These are phyloP conservation scores for Dryas iulia DNA, from an alignment of 1,140 invertebrate genomes.

Conservation along the genomic window DNA sequence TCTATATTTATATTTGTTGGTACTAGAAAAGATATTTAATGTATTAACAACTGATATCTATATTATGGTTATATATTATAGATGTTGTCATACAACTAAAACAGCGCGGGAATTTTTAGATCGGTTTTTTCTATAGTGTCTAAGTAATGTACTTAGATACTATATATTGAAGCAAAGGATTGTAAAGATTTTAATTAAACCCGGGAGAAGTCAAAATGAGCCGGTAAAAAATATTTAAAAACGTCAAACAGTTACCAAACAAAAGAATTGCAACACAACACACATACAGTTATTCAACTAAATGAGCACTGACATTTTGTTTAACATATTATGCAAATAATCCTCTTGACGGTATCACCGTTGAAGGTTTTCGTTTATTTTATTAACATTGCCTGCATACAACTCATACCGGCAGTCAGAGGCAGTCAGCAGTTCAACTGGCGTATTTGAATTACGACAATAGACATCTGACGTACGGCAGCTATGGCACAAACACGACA, in stretches of 20 bases:
- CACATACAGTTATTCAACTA: background rate
- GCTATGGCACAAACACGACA: slow-evolving; percentile 43
- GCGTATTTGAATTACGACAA: slow-evolving; percentile 47
- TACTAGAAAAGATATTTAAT: no score
- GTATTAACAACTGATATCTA: no score
- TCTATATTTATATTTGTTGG: no score
- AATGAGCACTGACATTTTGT: background rate
- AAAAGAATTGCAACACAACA: background rate
- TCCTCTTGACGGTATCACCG: background rate
- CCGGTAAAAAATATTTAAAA: background rate
- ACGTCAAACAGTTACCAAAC: background rate
- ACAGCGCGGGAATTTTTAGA: no score
- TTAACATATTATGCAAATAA: slow-evolving; percentile 11
- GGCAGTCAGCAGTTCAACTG: slow-evolving; percentile 15
- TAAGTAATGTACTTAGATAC: no score
- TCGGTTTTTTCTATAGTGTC: no score
- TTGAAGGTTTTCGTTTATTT: slow-evolving; percentile 13
- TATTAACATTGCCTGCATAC: slow-evolving; percentile 11
- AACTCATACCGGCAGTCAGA: slow-evolving; percentile 8
- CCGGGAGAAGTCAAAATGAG: background rate
- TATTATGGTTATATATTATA: no score
- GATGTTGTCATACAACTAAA: no score
- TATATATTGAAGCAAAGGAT: no score
- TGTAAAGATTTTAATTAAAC: no score
- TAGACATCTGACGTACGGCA: slow-evolving; percentile 37